Conservation (phyloP, 2,113 vertebrate species). For the Aspiorhynchus laticeps region DNA sequence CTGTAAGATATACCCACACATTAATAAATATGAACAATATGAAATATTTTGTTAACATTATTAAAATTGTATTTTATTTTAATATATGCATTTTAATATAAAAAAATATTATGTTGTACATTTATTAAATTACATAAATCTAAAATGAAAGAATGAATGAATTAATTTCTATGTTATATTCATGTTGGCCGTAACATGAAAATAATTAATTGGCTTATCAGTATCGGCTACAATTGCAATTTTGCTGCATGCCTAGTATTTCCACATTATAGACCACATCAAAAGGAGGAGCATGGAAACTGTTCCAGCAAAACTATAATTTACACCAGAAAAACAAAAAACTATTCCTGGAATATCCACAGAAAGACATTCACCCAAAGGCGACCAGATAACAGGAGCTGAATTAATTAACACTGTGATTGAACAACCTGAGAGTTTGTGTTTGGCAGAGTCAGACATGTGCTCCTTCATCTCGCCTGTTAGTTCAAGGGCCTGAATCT, state of each 20-base stretch:
- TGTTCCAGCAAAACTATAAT: background rate
- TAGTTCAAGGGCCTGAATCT: slow-evolving; percentile 18
- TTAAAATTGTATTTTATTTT: no score
- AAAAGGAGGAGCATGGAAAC: background rate
- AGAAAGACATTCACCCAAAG: background rate
- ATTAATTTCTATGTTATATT: background rate
- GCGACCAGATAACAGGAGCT: slow-evolving; percentile 2
- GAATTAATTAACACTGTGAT: slow-evolving; percentile 6
- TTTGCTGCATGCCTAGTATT: background rate
- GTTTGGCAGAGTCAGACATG: slow-evolving; percentile 12
- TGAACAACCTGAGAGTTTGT: slow-evolving; percentile 21
- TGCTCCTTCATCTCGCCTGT: background rate
- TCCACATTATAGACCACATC: background rate
- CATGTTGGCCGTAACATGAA: background rate
- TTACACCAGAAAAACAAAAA: background rate
- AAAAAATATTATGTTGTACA: no score
- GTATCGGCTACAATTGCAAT: background rate
- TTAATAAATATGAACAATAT: no score
- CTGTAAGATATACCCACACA: no score
- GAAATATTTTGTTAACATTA: no score
- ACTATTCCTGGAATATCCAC: background rate
- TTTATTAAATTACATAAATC: no score
- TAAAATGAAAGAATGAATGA: no score
- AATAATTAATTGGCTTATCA: background rate
- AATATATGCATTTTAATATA: no score